Evolutionary conservation across 2,888 invertebrate species (phyloP).

Genomic region (Spilarctia lutea): DNA sequence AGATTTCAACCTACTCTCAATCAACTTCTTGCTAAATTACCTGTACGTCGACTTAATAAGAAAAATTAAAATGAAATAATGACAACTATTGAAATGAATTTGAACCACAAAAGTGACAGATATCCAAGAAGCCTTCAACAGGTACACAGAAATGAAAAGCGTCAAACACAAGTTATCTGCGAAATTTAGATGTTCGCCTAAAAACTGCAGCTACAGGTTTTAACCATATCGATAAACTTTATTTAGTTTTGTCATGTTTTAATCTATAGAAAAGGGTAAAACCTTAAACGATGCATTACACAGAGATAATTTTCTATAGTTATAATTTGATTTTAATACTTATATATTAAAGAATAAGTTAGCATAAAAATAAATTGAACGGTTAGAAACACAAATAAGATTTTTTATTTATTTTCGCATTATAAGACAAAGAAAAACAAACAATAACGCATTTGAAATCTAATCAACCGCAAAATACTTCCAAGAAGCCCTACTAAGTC

Average conservation of each 20-base stretch:
- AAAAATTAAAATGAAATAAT: background rate
- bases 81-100: background rate
- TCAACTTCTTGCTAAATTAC: background rate
- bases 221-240: background rate
- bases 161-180: background rate
- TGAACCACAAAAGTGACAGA: background rate
- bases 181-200: background rate
- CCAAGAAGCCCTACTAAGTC: conserved; percentile 27
- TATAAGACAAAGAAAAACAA: background rate
- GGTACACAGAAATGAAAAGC: background rate
- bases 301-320: too few species aligned
- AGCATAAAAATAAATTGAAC: too few species aligned
- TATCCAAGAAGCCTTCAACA: background rate
- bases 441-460: background rate
- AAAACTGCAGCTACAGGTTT: too few species aligned
- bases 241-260: background rate
- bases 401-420: background rate
- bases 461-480: conserved; percentile 3
- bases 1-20: background rate
- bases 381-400: too few species aligned
- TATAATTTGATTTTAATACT: too few species aligned
- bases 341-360: too few species aligned
- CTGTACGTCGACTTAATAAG: background rate
- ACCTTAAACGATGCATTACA: too few species aligned
- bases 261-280: background rate